Base-by-base conservation (phyloP, 2,797 vertebrate genomes). In the Toxotes lorentzi region DNA sequence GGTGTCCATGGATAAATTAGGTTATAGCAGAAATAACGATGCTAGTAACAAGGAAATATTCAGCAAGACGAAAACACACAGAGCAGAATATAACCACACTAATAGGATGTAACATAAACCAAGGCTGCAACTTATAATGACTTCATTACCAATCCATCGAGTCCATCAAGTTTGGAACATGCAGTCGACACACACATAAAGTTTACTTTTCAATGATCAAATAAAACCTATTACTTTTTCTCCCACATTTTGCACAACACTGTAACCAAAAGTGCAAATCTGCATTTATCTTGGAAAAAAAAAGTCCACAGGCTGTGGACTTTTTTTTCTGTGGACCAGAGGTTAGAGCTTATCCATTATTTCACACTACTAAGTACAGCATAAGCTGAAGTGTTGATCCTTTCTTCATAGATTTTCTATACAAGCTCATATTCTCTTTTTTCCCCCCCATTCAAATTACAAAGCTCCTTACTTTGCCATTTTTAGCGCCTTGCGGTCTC, bases 401-500 rank as follows among this genome's bases (percentile, higher is more conserved):
- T 69, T 27, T 68, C 19, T 40, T 41, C 58, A 60, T 17, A 70
- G 78, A 77, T 76, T 73, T 82, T 73, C 63, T 50, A 48, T 48
- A 72, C 64, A 62, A 40, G 14, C 38, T 79, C 40, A 60, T 66
- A 62, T 64, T 79, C 24, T 68, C 65, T 77, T 51, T 60, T 30
- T 30, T 30, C 27, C 27, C 4, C 27, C 3, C 66, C 64, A 7
- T 67, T 68, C 58, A 43, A 72, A 65, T 70, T 53, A 41, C 68
- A 83, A 79, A 76, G 68, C 75, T 81, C 51, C 71, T 81, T 65
- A 79, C 65, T 67, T 73, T 70, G 75, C 68, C 75, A 73, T 82
- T 82, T 87, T 63, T 76, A 82, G 73, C 21, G 5, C 69, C 40
- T 35, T 27, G 61, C 54, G 51, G 59, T 32, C 8, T 8, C 45